Conservation (phyloP, 2,113 vertebrate species). For the Neomonachus schauinslandi region DNA sequence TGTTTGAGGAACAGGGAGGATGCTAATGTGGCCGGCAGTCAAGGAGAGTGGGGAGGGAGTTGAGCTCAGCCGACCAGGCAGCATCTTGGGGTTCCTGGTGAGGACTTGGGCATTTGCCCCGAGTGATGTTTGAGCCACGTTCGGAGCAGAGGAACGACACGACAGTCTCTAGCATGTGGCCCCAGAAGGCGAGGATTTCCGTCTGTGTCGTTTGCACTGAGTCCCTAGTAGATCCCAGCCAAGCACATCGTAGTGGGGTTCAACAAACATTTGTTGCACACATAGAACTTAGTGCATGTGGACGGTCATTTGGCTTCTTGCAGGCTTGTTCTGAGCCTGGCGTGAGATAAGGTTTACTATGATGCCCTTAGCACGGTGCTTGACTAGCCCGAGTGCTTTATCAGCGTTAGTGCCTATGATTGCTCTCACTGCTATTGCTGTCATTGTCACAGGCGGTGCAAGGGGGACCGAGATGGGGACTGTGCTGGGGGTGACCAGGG, state of each 20-base stretch:
- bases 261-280: not conserved
- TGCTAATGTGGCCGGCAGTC: not conserved
- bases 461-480: not conserved
- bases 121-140: not conserved
- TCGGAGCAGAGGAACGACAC: not conserved
- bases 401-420: not conserved
- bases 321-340: not conserved
- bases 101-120: not conserved
- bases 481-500: not conserved
- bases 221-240: not conserved
- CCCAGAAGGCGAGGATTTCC: not conserved
- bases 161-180: not conserved
- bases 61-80: not conserved
- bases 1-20: not conserved
- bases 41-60: not conserved
- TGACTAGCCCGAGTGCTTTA: not conserved
- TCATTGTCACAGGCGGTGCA: not conserved
- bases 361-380: no score
- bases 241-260: not conserved
- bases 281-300: not conserved
- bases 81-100: not conserved
- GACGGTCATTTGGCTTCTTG: not conserved
- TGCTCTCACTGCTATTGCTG: not conserved
- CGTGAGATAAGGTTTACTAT: not conserved
- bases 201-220: not conserved